phyloP scores from a whole-genome alignment of 64 coral and sea anemone genomes.

The Catalaphyllia jardinei region DNA sequence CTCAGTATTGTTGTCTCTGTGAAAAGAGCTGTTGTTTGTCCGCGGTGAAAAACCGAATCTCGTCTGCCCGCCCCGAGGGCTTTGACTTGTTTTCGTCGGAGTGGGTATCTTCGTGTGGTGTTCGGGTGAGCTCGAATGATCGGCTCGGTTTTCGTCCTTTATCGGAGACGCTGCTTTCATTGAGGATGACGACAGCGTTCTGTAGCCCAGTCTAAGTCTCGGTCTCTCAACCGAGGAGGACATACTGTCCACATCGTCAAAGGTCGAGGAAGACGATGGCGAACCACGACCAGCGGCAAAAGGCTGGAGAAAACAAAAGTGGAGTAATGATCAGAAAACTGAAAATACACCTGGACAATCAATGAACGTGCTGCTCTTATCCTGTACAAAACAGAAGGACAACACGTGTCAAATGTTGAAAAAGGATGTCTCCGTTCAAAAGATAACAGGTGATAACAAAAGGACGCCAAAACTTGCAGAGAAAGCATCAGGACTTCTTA shows the following conservation, averaged over 20 bases:
- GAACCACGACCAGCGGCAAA: slow-evolving; percentile 49
- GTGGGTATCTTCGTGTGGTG: slow-evolving; percentile 52
- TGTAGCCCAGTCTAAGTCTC: slow-evolving; percentile 55
- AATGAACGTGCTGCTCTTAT: too few relatives aligned
- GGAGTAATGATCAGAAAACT: not conserved
- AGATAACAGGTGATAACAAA: too few relatives aligned
- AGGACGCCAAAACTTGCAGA: not conserved
- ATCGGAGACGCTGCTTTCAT: slow-evolving; percentile 27
- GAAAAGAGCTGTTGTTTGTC: not conserved
- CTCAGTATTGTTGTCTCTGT: slow-evolving; percentile 49
- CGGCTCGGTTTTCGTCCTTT: slow-evolving; percentile 34
- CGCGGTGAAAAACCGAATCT: slow-evolving; percentile 29
- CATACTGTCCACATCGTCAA: slow-evolving; percentile 8
- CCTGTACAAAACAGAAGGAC: too few relatives aligned
- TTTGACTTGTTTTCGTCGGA: not conserved
- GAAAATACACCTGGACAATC: too few relatives aligned
- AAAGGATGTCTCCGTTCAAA: too few relatives aligned
- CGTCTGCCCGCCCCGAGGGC: slow-evolving; percentile 32
- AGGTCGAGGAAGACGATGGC: slow-evolving; percentile 14
- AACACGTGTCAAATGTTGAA: too few relatives aligned
- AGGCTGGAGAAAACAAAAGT: not conserved
- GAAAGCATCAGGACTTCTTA: not conserved
- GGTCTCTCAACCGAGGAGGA: slow-evolving; percentile 18
- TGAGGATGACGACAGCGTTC: slow-evolving; percentile 51
- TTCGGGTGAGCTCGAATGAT: slow-evolving; percentile 28